A percentile compares a stretch with the other conserved stretches of the same genome.
Evolutionary conservation across 2,797 vertebrate genomes (phyloP).

Genomic region (Sebastiscus tertius): DNA sequence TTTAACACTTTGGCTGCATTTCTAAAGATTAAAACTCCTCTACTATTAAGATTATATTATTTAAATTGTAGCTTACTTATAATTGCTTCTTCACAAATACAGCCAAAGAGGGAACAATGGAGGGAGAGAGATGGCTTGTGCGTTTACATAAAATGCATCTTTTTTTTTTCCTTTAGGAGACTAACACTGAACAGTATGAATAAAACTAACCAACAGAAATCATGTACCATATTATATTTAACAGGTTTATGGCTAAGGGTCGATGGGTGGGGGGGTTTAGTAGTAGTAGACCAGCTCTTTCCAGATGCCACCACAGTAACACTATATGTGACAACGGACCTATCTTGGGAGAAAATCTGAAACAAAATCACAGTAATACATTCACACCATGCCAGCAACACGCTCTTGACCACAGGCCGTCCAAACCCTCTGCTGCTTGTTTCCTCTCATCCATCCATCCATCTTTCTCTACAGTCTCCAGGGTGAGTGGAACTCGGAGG

Average conservation of each 20-base stretch:
- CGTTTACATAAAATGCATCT: slow-evolving; percentile 46
- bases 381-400: slow-evolving; percentile 59
- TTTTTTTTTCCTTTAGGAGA: slow-evolving; percentile 11
- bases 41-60: slow-evolving; percentile 3
- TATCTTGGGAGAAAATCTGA: background rate
- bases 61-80: slow-evolving; percentile 1
- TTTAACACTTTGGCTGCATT: slow-evolving; percentile 54
- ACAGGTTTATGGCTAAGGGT: slow-evolving; percentile 10
- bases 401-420: slow-evolving; percentile 47
- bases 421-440: slow-evolving; percentile 17
- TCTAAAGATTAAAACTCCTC: slow-evolving; percentile 44
- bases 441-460: slow-evolving; percentile 3
- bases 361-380: slow-evolving; percentile 51
- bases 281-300: slow-evolving; percentile 9
- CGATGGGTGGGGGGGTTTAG: background rate
- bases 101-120: slow-evolving; percentile 56
- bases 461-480: slow-evolving; percentile 84
- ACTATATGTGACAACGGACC: slow-evolving; percentile 18
- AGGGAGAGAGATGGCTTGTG: slow-evolving; percentile 59
- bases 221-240: slow-evolving; percentile 35
- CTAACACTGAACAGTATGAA: slow-evolving; percentile 42
- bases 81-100: slow-evolving; percentile 62
- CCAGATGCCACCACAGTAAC: slow-evolving; percentile 34
- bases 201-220: slow-evolving; percentile 39
- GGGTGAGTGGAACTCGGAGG: slow-evolving; percentile 87